phyloP scores from a whole-genome alignment of 2,888 invertebrate genomes.

The Acanthacorydalis orientalis region DNA sequence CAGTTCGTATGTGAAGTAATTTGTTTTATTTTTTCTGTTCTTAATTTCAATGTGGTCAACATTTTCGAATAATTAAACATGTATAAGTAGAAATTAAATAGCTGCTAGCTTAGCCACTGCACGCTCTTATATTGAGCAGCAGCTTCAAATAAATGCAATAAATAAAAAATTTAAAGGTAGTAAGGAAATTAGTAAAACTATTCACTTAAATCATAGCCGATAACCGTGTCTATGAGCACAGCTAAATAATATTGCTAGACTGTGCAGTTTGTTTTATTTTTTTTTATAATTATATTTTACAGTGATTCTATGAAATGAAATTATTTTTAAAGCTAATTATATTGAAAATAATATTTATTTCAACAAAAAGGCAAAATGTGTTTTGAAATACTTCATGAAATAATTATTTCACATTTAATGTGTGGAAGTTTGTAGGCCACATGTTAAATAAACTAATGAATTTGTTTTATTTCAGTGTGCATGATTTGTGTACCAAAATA shows the following conservation, averaged over 20 bases:
- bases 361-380: too few relatives aligned
- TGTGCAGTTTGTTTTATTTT: neutral
- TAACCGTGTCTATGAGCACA: neutral
- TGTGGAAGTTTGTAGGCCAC: too few relatives aligned
- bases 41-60: neutral
- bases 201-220: too few relatives aligned
- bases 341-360: too few relatives aligned
- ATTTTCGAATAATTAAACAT: neutral
- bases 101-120: slow-evolving; percentile 6
- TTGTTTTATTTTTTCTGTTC: neutral
- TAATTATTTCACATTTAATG: too few relatives aligned
- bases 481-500: neutral
- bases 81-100: slow-evolving; percentile 1
- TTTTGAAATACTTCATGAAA: too few relatives aligned
- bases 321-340: too few relatives aligned
- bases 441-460: neutral
- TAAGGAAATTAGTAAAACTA: too few relatives aligned
- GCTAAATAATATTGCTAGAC: neutral
- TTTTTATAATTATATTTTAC: too few relatives aligned
- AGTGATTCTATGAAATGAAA: too few relatives aligned
- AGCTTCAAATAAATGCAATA: slow-evolving; percentile 6
- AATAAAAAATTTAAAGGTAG: neutral
- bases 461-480: neutral
- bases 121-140: slow-evolving; percentile 4
- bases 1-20: neutral